phyloP scores from a whole-genome alignment of 2,888 invertebrate species.

The Periphyllus acericola region DNA sequence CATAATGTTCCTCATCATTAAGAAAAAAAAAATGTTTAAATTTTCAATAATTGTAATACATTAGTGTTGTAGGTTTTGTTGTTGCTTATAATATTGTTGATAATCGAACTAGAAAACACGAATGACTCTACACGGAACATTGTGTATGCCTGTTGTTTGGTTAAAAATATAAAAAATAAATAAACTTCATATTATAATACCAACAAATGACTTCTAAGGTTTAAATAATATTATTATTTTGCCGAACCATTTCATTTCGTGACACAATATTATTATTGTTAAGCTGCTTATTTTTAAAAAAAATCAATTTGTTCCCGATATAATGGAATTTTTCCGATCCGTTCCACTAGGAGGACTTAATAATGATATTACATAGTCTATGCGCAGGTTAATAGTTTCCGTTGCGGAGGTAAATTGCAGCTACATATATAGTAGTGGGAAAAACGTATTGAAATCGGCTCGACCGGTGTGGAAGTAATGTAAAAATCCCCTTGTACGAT shows the following conservation, averaged over 20 bases:
- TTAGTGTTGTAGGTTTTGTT: not conserved
- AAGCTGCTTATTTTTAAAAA: not conserved
- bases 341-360: too few species aligned
- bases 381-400: too few species aligned
- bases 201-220: too few species aligned
- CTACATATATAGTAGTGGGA: too few species aligned
- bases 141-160: not conserved
- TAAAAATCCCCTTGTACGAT: not conserved
- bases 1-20: not conserved
- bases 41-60: not conserved
- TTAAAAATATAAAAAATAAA: not conserved
- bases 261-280: not conserved
- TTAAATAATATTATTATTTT: not conserved
- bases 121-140: not conserved
- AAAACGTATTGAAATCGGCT: not conserved
- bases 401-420: too few species aligned
- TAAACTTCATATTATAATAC: not conserved
- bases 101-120: not conserved
- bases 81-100: not conserved
- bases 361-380: too few species aligned
- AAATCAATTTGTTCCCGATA: not conserved
- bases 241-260: not conserved
- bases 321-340: too few species aligned
- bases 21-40: not conserved
- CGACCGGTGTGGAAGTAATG: not conserved